phyloP scores from a whole-genome alignment of 2,113 vertebrate species.

The Chlorodrepanis virens region DNA sequence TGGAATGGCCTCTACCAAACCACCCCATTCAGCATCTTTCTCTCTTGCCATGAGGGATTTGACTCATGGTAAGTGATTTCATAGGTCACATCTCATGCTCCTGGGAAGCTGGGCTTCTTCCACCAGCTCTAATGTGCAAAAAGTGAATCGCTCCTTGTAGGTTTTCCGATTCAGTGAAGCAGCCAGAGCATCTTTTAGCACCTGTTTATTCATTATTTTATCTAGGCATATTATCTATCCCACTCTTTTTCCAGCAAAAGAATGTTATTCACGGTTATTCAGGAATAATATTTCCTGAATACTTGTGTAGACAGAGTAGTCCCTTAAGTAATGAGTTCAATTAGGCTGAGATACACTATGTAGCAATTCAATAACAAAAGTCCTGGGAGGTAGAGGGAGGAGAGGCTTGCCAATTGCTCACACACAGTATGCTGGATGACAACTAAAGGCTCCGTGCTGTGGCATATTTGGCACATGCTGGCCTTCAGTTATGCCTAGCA shows the following conservation, averaged over 20 bases:
- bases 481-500: background rate
- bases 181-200: background rate
- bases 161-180: background rate
- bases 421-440: conserved; percentile 23
- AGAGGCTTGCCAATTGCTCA: conserved; percentile 20
- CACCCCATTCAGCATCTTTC: accelerated
- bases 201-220: background rate
- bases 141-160: background rate
- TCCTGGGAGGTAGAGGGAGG: conserved; percentile 24
- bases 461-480: conserved; percentile 47
- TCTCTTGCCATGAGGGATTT: background rate
- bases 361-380: conserved; percentile 45
- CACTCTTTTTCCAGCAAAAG: background rate
- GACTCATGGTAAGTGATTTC: background rate
- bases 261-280: background rate
- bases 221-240: background rate
- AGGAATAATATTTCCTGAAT: conserved; percentile 33
- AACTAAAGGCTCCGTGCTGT: conserved; percentile 27
- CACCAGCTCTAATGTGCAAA: background rate
- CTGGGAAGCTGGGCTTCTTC: background rate
- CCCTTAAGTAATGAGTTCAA: conserved; percentile 51
- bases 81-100: background rate
- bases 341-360: conserved; percentile 48
- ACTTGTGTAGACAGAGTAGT: conserved; percentile 17
- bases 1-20: background rate